phyloP scores from a whole-genome alignment of 2,888 invertebrate genomes.

The Tubulanus polymorphus region DNA sequence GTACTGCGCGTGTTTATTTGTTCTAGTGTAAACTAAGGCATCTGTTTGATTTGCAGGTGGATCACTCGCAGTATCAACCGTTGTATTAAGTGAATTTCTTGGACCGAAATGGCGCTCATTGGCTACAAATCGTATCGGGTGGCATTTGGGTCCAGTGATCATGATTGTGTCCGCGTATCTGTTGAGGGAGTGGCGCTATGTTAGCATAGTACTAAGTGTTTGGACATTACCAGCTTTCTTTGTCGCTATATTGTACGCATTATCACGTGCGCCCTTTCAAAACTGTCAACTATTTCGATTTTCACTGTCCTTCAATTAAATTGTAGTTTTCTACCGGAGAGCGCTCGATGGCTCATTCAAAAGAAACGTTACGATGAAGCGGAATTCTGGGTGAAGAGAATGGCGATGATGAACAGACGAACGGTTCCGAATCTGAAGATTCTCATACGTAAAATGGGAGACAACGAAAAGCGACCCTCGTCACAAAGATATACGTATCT shows the following conservation, averaged over 20 bases:
- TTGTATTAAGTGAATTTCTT: neutral
- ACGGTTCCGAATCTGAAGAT: neutral
- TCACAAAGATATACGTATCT: neutral
- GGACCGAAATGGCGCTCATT: neutral
- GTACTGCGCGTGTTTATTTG: too few species aligned
- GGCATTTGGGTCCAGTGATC: neutral
- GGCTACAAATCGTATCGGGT: neutral
- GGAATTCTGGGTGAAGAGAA: neutral
- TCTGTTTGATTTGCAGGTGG: neutral
- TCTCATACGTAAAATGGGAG: neutral
- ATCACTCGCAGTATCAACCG: neutral
- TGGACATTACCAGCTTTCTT: too few species aligned
- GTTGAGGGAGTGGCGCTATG: neutral
- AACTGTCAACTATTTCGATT: too few species aligned
- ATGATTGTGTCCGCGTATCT: neutral
- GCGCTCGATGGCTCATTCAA: constrained; percentile 1
- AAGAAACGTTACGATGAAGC: neutral
- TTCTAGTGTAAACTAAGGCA: too few species aligned
- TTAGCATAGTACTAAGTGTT: too few species aligned
- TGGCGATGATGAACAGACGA: neutral
- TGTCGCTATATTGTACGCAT: too few species aligned
- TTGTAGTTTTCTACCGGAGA: neutral
- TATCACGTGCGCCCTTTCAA: too few species aligned
- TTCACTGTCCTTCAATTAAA: too few species aligned
- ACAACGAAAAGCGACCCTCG: neutral